A percentile compares a stretch with the other conserved stretches of the same genome.
phyloP scores from a whole-genome alignment of 2,797 vertebrate genomes.

The Pempheris klunzingeri region DNA sequence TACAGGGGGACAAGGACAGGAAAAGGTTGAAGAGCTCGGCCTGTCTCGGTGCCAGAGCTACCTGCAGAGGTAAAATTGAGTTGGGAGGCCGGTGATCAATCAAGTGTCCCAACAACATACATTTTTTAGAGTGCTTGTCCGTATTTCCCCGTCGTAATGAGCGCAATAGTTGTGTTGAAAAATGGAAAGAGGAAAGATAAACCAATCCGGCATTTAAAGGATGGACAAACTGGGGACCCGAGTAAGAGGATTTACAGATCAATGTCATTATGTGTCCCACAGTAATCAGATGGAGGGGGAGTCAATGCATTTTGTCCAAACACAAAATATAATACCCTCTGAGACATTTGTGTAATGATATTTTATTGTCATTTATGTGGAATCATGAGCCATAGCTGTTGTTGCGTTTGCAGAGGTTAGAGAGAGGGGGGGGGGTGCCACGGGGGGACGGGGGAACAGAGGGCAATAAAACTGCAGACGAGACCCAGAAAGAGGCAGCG shows the following conservation, averaged over 20 bases:
- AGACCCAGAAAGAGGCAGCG: constrained; percentile 75
- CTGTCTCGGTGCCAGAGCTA: constrained; percentile 91
- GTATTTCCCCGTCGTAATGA: constrained; percentile 94
- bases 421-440: constrained; percentile 25
- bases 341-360: constrained; percentile 70
- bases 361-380: constrained; percentile 80
- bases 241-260: constrained; percentile 74
- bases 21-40: constrained; percentile 97
- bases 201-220: constrained; percentile 84
- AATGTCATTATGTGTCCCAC: constrained; percentile 74
- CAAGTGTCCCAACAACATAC: constrained; percentile 98
- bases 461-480: constrained; percentile 75
- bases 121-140: constrained; percentile 97
- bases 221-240: constrained; percentile 70
- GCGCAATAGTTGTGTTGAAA: constrained; percentile 89
- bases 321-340: constrained; percentile 60
- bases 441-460: constrained; percentile 41
- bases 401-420: constrained; percentile 61
- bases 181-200: constrained; percentile 88
- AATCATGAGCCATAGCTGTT: constrained; percentile 75
- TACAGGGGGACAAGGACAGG: constrained; percentile 96
- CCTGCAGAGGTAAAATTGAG: constrained; percentile 98
- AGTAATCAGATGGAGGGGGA: constrained; percentile 77
- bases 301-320: constrained; percentile 63
- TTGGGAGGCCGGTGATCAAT: constrained; percentile 94